Base-by-base conservation (phyloP, 2,797 vertebrate genomes). In the Oreortyx pictus region DNA sequence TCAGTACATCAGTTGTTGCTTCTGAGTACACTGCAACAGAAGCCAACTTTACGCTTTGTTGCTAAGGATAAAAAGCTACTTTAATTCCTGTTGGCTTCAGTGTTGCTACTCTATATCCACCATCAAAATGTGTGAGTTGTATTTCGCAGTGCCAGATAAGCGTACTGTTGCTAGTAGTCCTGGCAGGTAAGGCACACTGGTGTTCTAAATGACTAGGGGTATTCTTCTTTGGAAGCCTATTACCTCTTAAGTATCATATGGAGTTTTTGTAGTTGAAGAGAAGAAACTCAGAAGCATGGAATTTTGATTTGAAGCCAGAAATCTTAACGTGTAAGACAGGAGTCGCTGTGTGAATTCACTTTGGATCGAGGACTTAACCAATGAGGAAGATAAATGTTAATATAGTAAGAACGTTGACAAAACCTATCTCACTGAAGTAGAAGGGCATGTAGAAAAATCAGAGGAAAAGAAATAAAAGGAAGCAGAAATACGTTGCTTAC, bases 121-220 rank as follows among this genome's bases (percentile, higher is more conserved):
- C 44, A 25, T 68, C 37, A 13, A 49, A 72, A 49, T 1, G 2
- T 14, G 2, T 1, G 12, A 61, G 9, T 24, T n/a, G 10, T 31
- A 8, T 14, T 31, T 11, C 7, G 3, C 15, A 27, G 29, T 49
- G 41, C 39, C 13, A 41, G 39, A 5, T 14, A 41, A 41, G 39
- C 13, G 5, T 14, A 41, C 52, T 54, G 52, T 31, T 17, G 18
- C 52, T 79, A 41, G 14, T 68, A 72, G 43, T 91, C 91, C 23
- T 8, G 7, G 61, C 29, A 31, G 61, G 8, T 43, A 31, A 31
- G 39, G 20, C 18, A 57, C n/a, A 31, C 61, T 2, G 8, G 18
- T 22, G 18, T 43, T 43, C 29, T 13, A 18, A 43, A 22, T 64
- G 12, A 43, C 18, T 7, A 64, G 61, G 39, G 27, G 16, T 64